These are phyloP conservation scores for Cerceris ruficornis DNA, from an alignment of 2,888 invertebrate genomes.

Conservation along the genomic window DNA sequence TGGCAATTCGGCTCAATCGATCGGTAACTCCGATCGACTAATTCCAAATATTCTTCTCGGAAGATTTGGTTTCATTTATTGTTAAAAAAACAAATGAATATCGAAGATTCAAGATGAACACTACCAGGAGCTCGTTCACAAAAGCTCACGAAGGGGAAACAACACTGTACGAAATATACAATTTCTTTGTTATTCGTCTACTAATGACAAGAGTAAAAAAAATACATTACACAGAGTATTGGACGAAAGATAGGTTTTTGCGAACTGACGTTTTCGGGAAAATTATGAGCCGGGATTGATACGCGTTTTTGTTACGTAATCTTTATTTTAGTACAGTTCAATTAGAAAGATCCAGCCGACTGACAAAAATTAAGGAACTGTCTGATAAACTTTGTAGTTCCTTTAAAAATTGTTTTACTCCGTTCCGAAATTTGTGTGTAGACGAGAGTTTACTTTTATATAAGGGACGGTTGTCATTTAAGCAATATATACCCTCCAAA, in stretches of 20 bases:
- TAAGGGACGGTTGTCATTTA: neutral
- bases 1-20: slow-evolving; percentile 25
- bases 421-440: slow-evolving; percentile 5
- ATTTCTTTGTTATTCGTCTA: slow-evolving; percentile 30
- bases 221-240: slow-evolving; percentile 9
- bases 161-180: slow-evolving; percentile 20
- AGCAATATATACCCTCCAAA: too few species aligned
- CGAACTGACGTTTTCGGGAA: slow-evolving; percentile 22
- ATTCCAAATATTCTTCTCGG: slow-evolving; percentile 32
- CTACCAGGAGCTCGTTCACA: slow-evolving; percentile 19
- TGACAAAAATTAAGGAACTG: slow-evolving; percentile 9
- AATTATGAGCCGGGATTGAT: slow-evolving; percentile 16
- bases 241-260: slow-evolving; percentile 24
- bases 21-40: slow-evolving; percentile 25
- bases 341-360: neutral
- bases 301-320: slow-evolving; percentile 16
- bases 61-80: slow-evolving; percentile 34
- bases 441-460: slow-evolving; percentile 21
- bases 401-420: slow-evolving; percentile 7
- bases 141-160: slow-evolving; percentile 33
- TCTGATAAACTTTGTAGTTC: neutral
- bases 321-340: slow-evolving; percentile 21
- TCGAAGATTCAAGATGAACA: slow-evolving; percentile 15
- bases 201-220: slow-evolving; percentile 28
- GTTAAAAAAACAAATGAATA: slow-evolving; percentile 27